A percentile compares a stretch with the other conserved stretches of the same genome.
Evolutionary conservation across 2,113 vertebrate genomes (phyloP).

Genomic region (Heterotis niloticus): DNA sequence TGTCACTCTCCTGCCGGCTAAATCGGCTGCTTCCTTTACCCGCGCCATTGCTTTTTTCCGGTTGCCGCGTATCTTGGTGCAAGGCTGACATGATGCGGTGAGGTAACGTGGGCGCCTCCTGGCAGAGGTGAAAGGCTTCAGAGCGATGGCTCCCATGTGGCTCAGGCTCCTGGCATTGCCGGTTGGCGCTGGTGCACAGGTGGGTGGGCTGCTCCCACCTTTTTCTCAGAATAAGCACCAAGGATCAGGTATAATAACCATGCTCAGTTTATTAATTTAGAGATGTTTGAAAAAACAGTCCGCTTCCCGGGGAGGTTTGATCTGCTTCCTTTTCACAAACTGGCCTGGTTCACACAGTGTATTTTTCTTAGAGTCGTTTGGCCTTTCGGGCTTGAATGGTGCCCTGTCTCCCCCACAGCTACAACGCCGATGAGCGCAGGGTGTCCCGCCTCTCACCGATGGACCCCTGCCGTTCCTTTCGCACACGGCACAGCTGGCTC

Average conservation of each 20-base stretch:
- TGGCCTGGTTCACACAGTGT: not conserved
- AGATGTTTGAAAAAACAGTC: not conserved
- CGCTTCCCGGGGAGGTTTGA: not conserved
- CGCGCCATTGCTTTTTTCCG: not conserved
- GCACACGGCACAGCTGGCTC: not conserved
- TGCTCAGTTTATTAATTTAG: not conserved
- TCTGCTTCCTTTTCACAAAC: not conserved
- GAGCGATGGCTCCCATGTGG: not conserved
- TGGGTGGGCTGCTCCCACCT: constrained; percentile 20
- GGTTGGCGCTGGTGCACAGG: constrained; percentile 5
- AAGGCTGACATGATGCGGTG: constrained; percentile 17
- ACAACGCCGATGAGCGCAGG: not conserved
- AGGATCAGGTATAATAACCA: not conserved
- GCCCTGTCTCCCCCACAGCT: not conserved
- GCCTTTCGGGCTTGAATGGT: not conserved
- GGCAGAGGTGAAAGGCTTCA: constrained; percentile 3
- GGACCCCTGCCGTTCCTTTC: not conserved
- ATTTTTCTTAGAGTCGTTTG: not conserved
- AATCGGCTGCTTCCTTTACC: not conserved
- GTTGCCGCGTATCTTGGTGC: not conserved
- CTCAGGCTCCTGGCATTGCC: not conserved
- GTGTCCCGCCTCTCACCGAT: not conserved
- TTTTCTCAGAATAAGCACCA: not conserved
- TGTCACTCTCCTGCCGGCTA: not conserved
- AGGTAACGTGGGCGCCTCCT: not conserved